A percentile compares a stretch with the other conserved stretches of the same genome.
These are phyloP conservation scores for Exephanes ischioxanthus DNA, from an alignment of 2,888 invertebrate genomes.

Conservation along the genomic window DNA sequence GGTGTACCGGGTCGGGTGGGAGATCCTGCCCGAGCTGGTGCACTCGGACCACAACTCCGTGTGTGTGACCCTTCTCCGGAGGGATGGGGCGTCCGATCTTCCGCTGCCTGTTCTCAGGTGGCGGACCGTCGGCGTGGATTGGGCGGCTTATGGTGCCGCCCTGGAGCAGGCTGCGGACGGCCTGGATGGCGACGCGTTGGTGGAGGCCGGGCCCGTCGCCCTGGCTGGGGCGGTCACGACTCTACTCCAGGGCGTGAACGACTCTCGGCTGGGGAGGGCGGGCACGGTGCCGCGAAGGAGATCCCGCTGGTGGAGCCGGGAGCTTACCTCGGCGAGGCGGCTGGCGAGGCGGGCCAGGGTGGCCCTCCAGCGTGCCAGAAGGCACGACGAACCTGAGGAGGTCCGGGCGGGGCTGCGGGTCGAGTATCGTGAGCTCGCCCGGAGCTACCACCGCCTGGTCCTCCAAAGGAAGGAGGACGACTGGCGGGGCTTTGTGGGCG, in stretches of 20 bases:
- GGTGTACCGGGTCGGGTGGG: no score
- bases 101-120: no score
- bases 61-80: no score
- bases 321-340: constrained; percentile 10
- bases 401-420: neutral
- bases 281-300: neutral
- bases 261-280: neutral
- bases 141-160: no score
- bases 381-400: constrained; percentile 5
- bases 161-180: neutral
- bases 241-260: neutral
- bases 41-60: no score
- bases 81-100: no score
- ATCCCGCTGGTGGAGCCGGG: constrained; percentile 11
- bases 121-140: no score
- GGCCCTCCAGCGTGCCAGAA: constrained; percentile 9
- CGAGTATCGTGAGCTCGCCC: no score
- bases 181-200: neutral
- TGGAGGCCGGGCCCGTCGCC: neutral
- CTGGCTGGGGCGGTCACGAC: neutral
- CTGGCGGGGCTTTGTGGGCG: no score
- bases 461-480: no score
- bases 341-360: constrained; percentile 20
- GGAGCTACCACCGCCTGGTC: no score
- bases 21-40: no score